Evolutionary conservation across 2,888 invertebrate genomes (phyloP).

Genomic region (Matsumyia berberina): DNA sequence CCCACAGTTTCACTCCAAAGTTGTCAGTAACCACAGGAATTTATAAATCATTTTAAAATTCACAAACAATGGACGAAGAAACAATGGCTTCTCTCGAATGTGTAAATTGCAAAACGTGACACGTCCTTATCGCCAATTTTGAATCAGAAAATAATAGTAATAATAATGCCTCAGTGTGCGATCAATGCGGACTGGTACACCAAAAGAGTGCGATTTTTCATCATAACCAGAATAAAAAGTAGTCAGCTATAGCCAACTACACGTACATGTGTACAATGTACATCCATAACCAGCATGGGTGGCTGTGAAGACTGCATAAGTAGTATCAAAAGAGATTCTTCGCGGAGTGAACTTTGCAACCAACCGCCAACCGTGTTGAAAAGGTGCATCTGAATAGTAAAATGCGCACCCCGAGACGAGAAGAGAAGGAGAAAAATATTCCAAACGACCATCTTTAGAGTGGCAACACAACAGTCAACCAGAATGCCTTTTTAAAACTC

Average conservation of each 20-base stretch:
- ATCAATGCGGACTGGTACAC: slow-evolving; percentile 60
- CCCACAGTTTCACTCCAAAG: slow-evolving; percentile 57
- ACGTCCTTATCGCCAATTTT: slow-evolving; percentile 84
- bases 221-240: slow-evolving; percentile 68
- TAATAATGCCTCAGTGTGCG: slow-evolving; percentile 71
- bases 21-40: slow-evolving; percentile 74
- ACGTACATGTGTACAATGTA: slow-evolving; percentile 18
- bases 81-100: slow-evolving; percentile 80
- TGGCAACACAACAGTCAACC: slow-evolving; percentile 71
- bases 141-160: slow-evolving; percentile 83
- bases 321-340: slow-evolving; percentile 63
- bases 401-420: no score
- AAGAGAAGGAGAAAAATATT: slow-evolving; percentile 4
- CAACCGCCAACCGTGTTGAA: no score
- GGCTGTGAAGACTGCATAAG: slow-evolving; percentile 71
- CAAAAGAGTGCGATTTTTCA: slow-evolving; percentile 65
- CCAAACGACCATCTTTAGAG: slow-evolving; percentile 71
- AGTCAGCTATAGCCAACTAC: slow-evolving; percentile 38
- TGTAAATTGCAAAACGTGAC: slow-evolving; percentile 84
- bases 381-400: no score
- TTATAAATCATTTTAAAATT: slow-evolving; percentile 75
- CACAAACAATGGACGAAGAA: slow-evolving; percentile 68
- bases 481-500: slow-evolving; percentile 58
- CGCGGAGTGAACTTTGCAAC: slow-evolving; percentile 51
- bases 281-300: slow-evolving; percentile 69